Evolutionary conservation across 2,113 vertebrate species (phyloP), one percentile per base, ranked within the genome.

Genomic region (Hystrix brachyura): DNA sequence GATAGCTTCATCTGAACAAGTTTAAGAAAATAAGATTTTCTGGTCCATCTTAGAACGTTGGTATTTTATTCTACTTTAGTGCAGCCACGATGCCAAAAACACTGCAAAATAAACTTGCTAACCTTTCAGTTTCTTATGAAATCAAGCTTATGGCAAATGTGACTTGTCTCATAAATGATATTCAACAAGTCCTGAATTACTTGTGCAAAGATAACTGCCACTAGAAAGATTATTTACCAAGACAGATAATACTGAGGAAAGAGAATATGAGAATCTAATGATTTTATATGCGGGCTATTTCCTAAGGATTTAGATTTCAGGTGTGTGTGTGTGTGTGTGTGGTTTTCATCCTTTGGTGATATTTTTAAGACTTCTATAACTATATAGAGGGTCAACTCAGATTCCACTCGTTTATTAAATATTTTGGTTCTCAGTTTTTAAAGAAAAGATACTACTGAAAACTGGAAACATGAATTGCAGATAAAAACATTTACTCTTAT

Each of bases 161-260:
- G 94, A 97, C 86, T 97, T 95, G 72, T 97, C 95, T 96, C 18
- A 1, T 97, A 97, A 98, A 97, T 95, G 95, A 74, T 97, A 98
- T 98, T 98, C 98, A 99, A 98, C 98, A 98, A 99, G 98, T 99
- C 96, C 97, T 27, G 15, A 95, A 95, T 97, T 98, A 97, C 88
- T 97, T 38, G 34, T 97, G 51, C 97, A 94, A 97, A 97, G 95
- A 90, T 91, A n/a, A 65, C 91, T 96, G 62, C 87, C 94, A 17
- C 34, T 85, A 3, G n/a, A 57, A 94, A 95, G 84, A 97, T 94
- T 95, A 87, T 98, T 98, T 97, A 83, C 76, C 71, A 90, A 97
- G 94, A 83, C 94, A 97, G 97, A 43, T 91, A 97, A 91, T 82
- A 96, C 34, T 57, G 92, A 92, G 83, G 23, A 84, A 81, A 64